phyloP scores from a whole-genome alignment of 2,888 invertebrate species.

The Graphium colonna region DNA sequence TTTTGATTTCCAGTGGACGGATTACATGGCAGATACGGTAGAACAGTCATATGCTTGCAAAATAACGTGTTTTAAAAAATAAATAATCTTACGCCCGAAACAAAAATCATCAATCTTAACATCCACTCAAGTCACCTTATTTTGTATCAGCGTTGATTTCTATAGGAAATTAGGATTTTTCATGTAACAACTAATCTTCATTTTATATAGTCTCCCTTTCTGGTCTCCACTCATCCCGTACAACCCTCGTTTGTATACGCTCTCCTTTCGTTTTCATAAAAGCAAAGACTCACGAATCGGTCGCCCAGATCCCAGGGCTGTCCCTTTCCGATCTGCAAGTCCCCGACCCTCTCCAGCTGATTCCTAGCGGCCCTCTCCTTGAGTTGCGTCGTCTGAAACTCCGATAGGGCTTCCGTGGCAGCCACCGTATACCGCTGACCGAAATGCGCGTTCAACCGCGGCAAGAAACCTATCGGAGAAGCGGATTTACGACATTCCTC shows the following conservation, averaged over 20 bases:
- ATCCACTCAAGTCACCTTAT: too few relatives aligned
- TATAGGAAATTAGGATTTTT: too few relatives aligned
- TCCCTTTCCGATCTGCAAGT: slow-evolving; percentile 81
- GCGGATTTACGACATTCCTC: slow-evolving; percentile 11
- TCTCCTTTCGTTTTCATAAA: neutral
- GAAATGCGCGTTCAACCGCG: slow-evolving; percentile 82
- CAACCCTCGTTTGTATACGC: neutral
- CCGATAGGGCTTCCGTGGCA: slow-evolving; percentile 86
- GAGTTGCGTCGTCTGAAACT: slow-evolving; percentile 83
- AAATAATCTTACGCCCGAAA: too few relatives aligned
- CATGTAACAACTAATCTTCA: too few relatives aligned
- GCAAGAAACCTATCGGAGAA: slow-evolving; percentile 80
- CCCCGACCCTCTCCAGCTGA: slow-evolving; percentile 79
- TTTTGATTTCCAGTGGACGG: too few relatives aligned
- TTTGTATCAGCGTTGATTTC: too few relatives aligned
- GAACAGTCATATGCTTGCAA: too few relatives aligned
- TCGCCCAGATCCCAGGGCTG: slow-evolving; percentile 82
- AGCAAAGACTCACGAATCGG: slow-evolving; percentile 75
- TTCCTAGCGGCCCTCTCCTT: slow-evolving; percentile 79
- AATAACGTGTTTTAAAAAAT: too few relatives aligned
- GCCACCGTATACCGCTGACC: slow-evolving; percentile 86
- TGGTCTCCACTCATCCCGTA: too few relatives aligned
- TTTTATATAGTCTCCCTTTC: too few relatives aligned
- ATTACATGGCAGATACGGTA: too few relatives aligned
- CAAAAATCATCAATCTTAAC: too few relatives aligned